Percentiles rank a stretch among this genome's conserved stretches.
Evolutionary conservation across 2,113 vertebrate species (phyloP).

Genomic region (Rhabdomys dilectus): DNA sequence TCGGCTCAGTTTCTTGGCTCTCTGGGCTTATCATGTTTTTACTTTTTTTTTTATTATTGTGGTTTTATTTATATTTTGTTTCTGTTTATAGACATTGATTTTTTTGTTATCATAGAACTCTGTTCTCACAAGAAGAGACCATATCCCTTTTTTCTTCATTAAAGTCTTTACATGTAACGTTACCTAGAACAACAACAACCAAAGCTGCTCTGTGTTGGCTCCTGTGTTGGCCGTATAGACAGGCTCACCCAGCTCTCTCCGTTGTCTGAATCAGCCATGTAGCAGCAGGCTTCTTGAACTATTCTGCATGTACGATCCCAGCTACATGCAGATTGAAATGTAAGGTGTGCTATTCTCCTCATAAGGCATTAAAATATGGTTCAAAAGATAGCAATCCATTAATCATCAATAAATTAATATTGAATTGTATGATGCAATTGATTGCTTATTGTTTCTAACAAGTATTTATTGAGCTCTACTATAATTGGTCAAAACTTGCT

Average conservation of each 20-base stretch:
- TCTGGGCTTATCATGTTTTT: not conserved
- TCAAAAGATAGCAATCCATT: constrained; percentile 8
- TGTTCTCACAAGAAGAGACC: not conserved
- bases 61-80: not conserved
- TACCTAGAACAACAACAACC: not conserved
- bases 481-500: not conserved
- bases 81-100: not conserved
- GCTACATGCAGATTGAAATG: not conserved
- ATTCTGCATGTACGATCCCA: not conserved
- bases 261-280: not conserved
- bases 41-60: not conserved
- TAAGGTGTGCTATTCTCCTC: not conserved
- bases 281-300: not conserved
- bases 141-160: constrained; percentile 13
- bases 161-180: not conserved
- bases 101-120: not conserved
- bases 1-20: not conserved
- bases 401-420: not conserved
- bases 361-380: constrained; percentile 27
- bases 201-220: not conserved
- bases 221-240: not conserved
- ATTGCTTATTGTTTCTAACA: constrained; percentile 14
- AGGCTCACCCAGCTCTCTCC: not conserved
- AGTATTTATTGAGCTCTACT: not conserved
- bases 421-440: constrained; percentile 33